These are phyloP conservation scores for Holotrichia oblita DNA, from an alignment of 1,140 invertebrate genomes.

Conservation along the genomic window DNA sequence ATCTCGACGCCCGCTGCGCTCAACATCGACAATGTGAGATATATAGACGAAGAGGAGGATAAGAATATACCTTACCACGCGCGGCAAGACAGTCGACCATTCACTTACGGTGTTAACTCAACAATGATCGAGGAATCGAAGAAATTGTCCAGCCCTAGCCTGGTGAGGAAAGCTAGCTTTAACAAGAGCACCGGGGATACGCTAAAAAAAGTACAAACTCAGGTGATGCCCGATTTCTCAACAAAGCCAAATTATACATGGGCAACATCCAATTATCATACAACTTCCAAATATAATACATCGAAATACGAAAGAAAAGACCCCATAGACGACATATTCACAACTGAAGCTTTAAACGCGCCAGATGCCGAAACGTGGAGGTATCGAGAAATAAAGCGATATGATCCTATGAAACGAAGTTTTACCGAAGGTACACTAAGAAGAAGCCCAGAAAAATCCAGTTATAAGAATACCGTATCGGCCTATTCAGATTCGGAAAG, in stretches of 20 bases:
- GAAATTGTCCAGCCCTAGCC: constrained; percentile 77
- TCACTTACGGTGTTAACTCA: constrained; percentile 77
- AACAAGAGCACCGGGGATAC: constrained; percentile 57
- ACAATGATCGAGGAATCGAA: constrained; percentile 65
- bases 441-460: constrained; percentile 53
- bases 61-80: constrained; percentile 84
- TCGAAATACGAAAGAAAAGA: constrained; percentile 52
- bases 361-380: constrained; percentile 52
- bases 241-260: constrained; percentile 48
- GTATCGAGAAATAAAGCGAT: constrained; percentile 53
- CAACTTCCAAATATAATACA: constrained; percentile 45
- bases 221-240: constrained; percentile 54
- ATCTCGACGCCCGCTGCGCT: constrained; percentile 56
- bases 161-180: constrained; percentile 73
- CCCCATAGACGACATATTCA: constrained; percentile 59
- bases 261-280: constrained; percentile 42
- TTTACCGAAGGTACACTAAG: constrained; percentile 56
- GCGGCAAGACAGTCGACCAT: constrained; percentile 80
- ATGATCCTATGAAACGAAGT: constrained; percentile 58
- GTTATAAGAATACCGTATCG: constrained; percentile 50
- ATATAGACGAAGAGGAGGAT: constrained; percentile 62
- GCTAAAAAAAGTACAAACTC: constrained; percentile 58
- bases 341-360: constrained; percentile 54
- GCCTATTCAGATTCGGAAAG: constrained; percentile 59
- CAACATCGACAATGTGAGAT: constrained; percentile 58